These are phyloP conservation scores for Jaculus jaculus DNA, from an alignment of 2,113 vertebrate species.

Conservation along the genomic window DNA sequence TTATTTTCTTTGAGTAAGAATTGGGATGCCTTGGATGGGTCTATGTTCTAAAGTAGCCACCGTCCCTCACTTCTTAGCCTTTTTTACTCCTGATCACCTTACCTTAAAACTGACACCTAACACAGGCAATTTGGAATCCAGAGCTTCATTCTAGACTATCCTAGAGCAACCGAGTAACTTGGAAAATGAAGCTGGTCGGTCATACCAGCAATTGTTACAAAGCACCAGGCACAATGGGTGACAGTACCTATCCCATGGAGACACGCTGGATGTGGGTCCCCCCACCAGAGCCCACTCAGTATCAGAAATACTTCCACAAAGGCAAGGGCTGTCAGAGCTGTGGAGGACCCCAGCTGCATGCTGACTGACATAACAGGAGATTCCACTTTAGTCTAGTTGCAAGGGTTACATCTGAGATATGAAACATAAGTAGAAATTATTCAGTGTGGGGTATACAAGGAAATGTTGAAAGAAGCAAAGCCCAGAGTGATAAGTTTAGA, in stretches of 20 bases:
- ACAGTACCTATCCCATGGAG: neutral
- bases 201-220: neutral
- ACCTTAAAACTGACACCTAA: neutral
- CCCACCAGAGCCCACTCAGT: neutral
- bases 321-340: too few species aligned
- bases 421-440: neutral
- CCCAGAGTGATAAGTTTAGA: neutral
- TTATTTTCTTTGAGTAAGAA: neutral
- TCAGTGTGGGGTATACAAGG: neutral
- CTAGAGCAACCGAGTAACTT: too few species aligned
- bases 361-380: neutral
- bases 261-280: neutral
- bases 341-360: fast-evolving
- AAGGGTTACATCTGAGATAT: neutral
- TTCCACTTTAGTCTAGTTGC: neutral
- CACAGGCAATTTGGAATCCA: neutral
- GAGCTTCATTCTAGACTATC: too few species aligned
- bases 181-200: neutral
- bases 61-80: neutral
- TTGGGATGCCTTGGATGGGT: neutral
- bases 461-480: neutral
- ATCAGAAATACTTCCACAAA: neutral
- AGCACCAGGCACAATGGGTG: neutral
- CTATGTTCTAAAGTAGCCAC: neutral
- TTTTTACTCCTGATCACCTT: neutral